Evolutionary conservation across 2,888 invertebrate genomes (phyloP).

Genomic region (Lagria hirta): DNA sequence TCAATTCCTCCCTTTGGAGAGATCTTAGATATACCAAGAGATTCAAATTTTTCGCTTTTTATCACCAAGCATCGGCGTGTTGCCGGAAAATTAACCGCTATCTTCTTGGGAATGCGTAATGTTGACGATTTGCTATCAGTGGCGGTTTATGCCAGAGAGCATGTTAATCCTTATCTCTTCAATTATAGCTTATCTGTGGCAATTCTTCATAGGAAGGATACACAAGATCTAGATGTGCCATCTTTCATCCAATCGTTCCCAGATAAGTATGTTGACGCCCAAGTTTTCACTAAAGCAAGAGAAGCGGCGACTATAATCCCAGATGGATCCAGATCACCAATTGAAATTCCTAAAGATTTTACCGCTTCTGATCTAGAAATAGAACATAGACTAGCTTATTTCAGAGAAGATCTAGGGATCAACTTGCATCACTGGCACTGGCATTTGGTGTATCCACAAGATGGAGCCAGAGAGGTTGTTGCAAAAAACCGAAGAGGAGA

Average conservation of each 20-base stretch:
- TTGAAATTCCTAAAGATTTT: slow-evolving; percentile 72
- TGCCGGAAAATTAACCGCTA: slow-evolving; percentile 69
- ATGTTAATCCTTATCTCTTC: slow-evolving; percentile 78
- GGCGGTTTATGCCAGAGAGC: slow-evolving; percentile 69
- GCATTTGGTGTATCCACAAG: slow-evolving; percentile 85
- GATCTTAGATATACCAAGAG: slow-evolving; percentile 60
- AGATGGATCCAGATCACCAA: slow-evolving; percentile 58
- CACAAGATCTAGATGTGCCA: slow-evolving; percentile 69
- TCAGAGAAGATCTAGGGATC: slow-evolving; percentile 81
- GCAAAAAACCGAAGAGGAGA: slow-evolving; percentile 77
- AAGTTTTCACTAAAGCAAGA: slow-evolving; percentile 68
- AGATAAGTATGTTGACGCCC: slow-evolving; percentile 77
- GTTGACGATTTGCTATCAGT: slow-evolving; percentile 71
- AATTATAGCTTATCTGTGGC: slow-evolving; percentile 78
- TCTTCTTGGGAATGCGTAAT: slow-evolving; percentile 70
- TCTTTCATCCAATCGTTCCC: slow-evolving; percentile 79
- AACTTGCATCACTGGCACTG: slow-evolving; percentile 92
- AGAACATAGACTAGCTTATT: slow-evolving; percentile 81
- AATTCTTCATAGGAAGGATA: slow-evolving; percentile 71
- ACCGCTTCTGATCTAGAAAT: slow-evolving; percentile 74
- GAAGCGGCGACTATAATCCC: slow-evolving; percentile 68
- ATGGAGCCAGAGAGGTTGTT: slow-evolving; percentile 64
- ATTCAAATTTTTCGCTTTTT: slow-evolving; percentile 73
- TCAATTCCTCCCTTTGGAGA: slow-evolving; percentile 60
- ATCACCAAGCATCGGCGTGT: slow-evolving; percentile 69